phyloP scores from a whole-genome alignment of 2,888 invertebrate genomes.

The Aelia acuminata region DNA sequence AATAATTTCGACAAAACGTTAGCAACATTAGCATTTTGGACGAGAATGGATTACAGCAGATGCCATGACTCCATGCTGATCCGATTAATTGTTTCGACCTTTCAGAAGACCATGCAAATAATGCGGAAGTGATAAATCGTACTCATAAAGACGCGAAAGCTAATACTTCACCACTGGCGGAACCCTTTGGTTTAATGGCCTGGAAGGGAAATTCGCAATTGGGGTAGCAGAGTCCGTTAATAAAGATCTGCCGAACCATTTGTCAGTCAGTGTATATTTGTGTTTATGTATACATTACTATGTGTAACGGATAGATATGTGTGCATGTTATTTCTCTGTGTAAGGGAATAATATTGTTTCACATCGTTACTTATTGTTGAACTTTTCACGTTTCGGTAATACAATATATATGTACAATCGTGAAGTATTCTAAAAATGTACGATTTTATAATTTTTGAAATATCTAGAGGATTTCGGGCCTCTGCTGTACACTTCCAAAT shows the following conservation, averaged over 20 bases:
- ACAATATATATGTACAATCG: too few species aligned
- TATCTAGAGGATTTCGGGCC: too few species aligned
- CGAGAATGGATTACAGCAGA: neutral
- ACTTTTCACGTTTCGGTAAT: too few species aligned
- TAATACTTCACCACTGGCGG: neutral
- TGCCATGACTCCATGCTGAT: neutral
- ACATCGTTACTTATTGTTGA: too few species aligned
- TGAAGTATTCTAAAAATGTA: too few species aligned
- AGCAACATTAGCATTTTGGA: too few species aligned
- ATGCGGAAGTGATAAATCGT: constrained; percentile 7
- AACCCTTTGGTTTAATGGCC: neutral
- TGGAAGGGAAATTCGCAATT: neutral
- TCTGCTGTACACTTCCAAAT: too few species aligned
- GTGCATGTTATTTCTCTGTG: too few species aligned
- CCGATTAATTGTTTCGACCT: constrained; percentile 11
- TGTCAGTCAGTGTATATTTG: neutral
- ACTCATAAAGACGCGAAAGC: constrained; percentile 22
- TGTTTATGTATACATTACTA: neutral
- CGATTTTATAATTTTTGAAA: too few species aligned
- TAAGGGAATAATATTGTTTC: too few species aligned
- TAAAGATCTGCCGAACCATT: neutral
- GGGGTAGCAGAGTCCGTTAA: neutral
- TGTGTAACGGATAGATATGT: too few species aligned
- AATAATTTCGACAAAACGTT: too few species aligned
- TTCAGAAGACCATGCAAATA: constrained; percentile 29